Evolutionary conservation across 2,888 invertebrate genomes (phyloP).

Genomic region (Caenorhabditis sp.): DNA sequence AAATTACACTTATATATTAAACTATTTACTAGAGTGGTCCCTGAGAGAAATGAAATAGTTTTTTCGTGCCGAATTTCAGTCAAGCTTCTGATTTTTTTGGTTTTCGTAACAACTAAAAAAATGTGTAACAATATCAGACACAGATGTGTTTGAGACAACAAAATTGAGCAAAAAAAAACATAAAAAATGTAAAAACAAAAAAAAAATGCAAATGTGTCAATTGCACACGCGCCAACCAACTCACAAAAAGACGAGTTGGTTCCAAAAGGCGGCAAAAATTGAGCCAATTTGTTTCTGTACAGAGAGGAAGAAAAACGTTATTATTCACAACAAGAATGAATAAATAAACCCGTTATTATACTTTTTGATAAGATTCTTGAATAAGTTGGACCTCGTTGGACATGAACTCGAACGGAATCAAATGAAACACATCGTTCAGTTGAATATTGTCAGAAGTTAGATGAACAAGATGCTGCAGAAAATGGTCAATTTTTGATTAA

Average conservation of each 20-base stretch:
- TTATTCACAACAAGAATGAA: not conserved
- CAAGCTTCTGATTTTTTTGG: too few species aligned
- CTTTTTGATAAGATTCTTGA: constrained; percentile 27
- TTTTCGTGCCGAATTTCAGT: too few species aligned
- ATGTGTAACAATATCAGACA: too few species aligned
- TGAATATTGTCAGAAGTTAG: constrained; percentile 62
- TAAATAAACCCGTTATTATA: constrained; percentile 7
- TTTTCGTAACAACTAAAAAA: too few species aligned
- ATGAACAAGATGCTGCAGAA: constrained; percentile 65
- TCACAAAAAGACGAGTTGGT: constrained; percentile 3
- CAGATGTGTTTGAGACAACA: too few species aligned
- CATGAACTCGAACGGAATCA: constrained; percentile 36
- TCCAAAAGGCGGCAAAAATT: not conserved
- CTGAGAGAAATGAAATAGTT: too few species aligned
- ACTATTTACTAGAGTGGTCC: not conserved
- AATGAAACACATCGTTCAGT: constrained; percentile 60
- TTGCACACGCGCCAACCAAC: too few species aligned
- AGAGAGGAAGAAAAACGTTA: too few species aligned
- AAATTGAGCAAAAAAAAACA: too few species aligned
- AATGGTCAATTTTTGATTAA: too few species aligned
- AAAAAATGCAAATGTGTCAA: not conserved
- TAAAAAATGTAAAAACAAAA: not conserved
- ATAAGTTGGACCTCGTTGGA: constrained; percentile 33
- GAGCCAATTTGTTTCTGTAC: not conserved
- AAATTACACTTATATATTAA: not conserved